Conservation (phyloP, 2,797 vertebrate species). For the Morus bassanus region DNA sequence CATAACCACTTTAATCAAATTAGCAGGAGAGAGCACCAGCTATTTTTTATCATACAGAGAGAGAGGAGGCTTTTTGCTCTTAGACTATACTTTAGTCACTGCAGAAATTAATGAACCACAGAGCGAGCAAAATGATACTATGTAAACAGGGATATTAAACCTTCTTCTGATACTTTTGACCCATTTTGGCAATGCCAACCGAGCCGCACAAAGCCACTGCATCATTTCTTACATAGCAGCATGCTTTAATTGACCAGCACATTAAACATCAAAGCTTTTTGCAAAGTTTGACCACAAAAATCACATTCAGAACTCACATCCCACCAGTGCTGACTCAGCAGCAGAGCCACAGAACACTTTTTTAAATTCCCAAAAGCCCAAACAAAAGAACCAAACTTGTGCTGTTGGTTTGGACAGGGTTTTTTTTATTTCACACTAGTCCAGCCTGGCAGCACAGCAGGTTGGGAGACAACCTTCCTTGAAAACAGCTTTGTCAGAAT, state of each 20-base stretch:
- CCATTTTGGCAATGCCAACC: background rate
- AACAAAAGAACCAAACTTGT: background rate
- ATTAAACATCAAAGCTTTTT: background rate
- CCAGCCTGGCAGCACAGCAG: background rate
- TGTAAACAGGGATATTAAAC: constrained; percentile 15
- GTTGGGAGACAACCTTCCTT: background rate
- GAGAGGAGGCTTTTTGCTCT: background rate
- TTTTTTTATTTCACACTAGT: background rate
- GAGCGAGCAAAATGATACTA: background rate
- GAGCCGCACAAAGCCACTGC: background rate
- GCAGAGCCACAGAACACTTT: background rate
- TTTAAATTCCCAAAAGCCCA: background rate
- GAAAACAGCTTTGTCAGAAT: background rate
- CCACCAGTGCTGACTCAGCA: background rate
- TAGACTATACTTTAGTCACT: background rate
- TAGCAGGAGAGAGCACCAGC: background rate
- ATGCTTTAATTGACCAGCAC: background rate
- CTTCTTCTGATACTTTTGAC: background rate
- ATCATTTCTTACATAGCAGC: background rate
- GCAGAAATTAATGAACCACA: constrained; percentile 5
- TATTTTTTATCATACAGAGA: background rate
- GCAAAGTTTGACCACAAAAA: constrained; percentile 19
- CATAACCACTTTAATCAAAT: background rate
- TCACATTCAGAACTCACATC: constrained; percentile 4
- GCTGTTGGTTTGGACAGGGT: background rate